phyloP scores from a whole-genome alignment of 2,888 invertebrate species.

The Spodoptera picta region DNA sequence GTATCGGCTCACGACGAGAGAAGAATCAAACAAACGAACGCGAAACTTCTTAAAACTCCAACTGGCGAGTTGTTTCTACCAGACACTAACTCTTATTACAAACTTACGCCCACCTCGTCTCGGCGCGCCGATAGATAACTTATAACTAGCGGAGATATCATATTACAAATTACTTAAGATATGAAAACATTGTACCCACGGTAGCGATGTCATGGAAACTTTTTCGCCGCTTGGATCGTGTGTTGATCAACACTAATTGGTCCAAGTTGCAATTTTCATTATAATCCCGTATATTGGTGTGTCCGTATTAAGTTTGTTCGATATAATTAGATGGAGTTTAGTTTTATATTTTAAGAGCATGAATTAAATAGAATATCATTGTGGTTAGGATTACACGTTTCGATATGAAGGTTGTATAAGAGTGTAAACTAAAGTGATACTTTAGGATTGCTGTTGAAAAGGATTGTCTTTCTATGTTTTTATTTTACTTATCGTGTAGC shows the following conservation, averaged over 20 bases:
- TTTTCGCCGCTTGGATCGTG: conserved; percentile 22
- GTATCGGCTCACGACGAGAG: conserved; percentile 70
- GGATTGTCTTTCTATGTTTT: too few species aligned
- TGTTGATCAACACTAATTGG: conserved; percentile 35
- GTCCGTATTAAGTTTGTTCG: conserved; percentile 3
- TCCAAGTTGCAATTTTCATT: conserved; percentile 27
- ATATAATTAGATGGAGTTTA: too few species aligned
- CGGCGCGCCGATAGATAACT: conserved; percentile 63
- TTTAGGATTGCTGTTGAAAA: too few species aligned
- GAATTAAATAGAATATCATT: too few species aligned
- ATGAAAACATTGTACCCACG: conserved; percentile 48
- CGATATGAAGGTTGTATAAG: too few species aligned
- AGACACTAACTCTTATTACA: conserved; percentile 80
- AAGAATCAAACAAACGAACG: conserved; percentile 79
- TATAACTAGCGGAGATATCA: conserved; percentile 73
- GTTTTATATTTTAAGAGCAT: too few species aligned
- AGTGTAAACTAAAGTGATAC: too few species aligned
- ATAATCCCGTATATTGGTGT: conserved; percentile 14
- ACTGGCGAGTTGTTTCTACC: conserved; percentile 64
- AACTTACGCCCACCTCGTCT: conserved; percentile 67
- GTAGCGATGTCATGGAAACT: conserved; percentile 39
- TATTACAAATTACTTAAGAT: conserved; percentile 65
- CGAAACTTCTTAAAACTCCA: conserved; percentile 75
- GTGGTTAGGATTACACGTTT: too few species aligned
- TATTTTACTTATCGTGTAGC: too few species aligned